These are phyloP conservation scores for Leucophenga varia DNA, from an alignment of 1,140 invertebrate genomes.

Conservation along the genomic window DNA sequence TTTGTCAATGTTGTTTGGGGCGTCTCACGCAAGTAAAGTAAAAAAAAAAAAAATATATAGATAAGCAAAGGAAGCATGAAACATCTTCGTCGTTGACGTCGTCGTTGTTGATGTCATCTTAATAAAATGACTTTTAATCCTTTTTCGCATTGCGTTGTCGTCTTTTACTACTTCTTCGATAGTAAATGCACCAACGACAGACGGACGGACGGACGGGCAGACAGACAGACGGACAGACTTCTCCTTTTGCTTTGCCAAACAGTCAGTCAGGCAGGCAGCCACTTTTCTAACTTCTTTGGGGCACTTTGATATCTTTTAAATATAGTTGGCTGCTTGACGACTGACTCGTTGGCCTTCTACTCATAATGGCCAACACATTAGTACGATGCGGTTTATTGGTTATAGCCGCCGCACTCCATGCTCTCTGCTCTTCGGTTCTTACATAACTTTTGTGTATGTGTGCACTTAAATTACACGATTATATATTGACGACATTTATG, in stretches of 20 bases:
- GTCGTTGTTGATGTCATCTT: slow-evolving; percentile 15
- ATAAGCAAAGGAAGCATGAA: no score
- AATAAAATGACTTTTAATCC: slow-evolving; percentile 53
- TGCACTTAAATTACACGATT: slow-evolving; percentile 45
- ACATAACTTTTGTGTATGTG: slow-evolving; percentile 14
- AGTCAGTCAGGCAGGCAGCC: no score
- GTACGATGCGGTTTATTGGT: slow-evolving; percentile 45
- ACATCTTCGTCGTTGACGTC: slow-evolving; percentile 11
- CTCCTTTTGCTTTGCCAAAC: no score
- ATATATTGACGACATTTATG: slow-evolving; percentile 51
- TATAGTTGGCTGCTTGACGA: no score
- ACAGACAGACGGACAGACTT: background rate
- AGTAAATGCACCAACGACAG: background rate
- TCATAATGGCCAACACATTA: slow-evolving; percentile 22
- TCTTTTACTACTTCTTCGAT: no score
- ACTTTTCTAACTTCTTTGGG: no score
- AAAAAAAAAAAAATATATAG: no score
- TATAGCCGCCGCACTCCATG: slow-evolving; percentile 21
- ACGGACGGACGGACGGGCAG: background rate
- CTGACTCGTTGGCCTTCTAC: no score
- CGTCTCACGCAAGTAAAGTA: no score
- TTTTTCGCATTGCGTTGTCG: slow-evolving; percentile 49
- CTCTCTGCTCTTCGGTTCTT: slow-evolving; percentile 1
- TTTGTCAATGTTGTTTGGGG: no score
- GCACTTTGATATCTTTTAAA: no score